These are phyloP conservation scores for Antheraea mylitta DNA, from an alignment of 1,140 invertebrate species.

Conservation along the genomic window DNA sequence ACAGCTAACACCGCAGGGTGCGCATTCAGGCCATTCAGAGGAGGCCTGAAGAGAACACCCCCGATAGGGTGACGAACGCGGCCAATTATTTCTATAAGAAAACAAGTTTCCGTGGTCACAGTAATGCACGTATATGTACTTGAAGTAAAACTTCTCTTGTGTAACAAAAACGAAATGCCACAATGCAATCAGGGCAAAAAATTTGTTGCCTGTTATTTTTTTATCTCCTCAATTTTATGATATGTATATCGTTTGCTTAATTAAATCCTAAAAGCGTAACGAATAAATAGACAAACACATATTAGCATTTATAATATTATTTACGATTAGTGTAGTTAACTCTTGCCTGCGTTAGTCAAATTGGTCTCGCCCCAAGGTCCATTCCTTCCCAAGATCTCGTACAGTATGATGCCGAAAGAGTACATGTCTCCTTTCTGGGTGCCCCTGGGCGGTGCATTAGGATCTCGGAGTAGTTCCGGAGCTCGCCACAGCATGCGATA, in stretches of 20 bases:
- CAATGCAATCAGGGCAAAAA: too few relatives aligned
- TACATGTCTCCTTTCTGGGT: conserved; percentile 88
- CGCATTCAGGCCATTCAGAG: conserved; percentile 77
- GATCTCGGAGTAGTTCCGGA: conserved; percentile 83
- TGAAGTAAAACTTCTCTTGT: too few relatives aligned
- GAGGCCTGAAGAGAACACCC: conserved; percentile 80
- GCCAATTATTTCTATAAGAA: conserved; percentile 66
- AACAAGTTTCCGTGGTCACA: not conserved
- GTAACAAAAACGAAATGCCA: too few relatives aligned
- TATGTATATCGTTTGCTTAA: too few relatives aligned
- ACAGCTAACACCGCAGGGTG: conserved; percentile 83
- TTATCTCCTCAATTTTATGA: too few relatives aligned
- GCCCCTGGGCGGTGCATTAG: conserved; percentile 77
- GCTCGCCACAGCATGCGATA: conserved; percentile 82
- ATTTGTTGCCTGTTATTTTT: too few relatives aligned
- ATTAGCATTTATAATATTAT: too few relatives aligned
- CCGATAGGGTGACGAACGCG: conserved; percentile 73
- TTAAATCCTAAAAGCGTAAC: too few relatives aligned
- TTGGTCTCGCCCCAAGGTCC: conserved; percentile 85
- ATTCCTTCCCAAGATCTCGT: conserved; percentile 84
- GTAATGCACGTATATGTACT: too few relatives aligned
- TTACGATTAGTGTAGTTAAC: not conserved
- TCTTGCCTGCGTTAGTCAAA: conserved; percentile 80
- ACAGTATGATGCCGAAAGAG: conserved; percentile 85
- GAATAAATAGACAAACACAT: too few relatives aligned